Evolutionary conservation across 2,888 invertebrate species (phyloP), one percentile per base, ranked within the genome.

Genomic region (Chrysolina americana): DNA sequence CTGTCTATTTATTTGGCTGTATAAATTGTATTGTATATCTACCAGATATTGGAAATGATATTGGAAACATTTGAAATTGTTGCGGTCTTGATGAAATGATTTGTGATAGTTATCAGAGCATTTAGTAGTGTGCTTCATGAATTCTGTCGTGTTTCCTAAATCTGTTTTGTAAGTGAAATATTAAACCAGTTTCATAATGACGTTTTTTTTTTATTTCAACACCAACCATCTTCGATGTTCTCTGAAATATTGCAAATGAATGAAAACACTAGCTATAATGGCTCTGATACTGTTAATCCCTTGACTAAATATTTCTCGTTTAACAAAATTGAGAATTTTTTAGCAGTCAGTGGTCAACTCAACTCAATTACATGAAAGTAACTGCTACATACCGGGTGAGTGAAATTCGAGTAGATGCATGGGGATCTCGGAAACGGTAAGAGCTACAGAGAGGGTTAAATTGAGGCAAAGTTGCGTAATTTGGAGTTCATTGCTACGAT

Each of bases 111-210:
- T 59, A 28, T 11, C 28, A 13, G 59, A 66, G 69, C 71, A 73
- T 75, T 72, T 47, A 15, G 53, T 70, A 69, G 68, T 41, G 48
- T 28, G 44, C 65, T 48, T 44, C 21, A 59, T 63, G 17, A 50
- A 66, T 59, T 63, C 62, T 66, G 63, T 74, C 65, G 50, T 62
- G 68, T 72, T 78, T 78, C 75, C 72, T 76, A 76, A 78, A 70
- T 78, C 73, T 76, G 65, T 76, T 78, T 78, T 78, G 78, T 78
- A 74, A 70, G 48, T 44, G 68, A 70, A 68, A 65, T 71, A 70
- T 70, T 62, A 71, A 73, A 72, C 65, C 71, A 56, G 68, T 74
- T 74, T 74, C 71, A 64, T 74, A 74, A 68, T 63, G 15, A 48
- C 10, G 63, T 5, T 28, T 56, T 17, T 65, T 8, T 64, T 64